Percentiles rank a stretch among this genome's conserved stretches.
These are phyloP conservation scores for Drosophila picticornis DNA, from an alignment of 2,888 invertebrate genomes.

Conservation along the genomic window DNA sequence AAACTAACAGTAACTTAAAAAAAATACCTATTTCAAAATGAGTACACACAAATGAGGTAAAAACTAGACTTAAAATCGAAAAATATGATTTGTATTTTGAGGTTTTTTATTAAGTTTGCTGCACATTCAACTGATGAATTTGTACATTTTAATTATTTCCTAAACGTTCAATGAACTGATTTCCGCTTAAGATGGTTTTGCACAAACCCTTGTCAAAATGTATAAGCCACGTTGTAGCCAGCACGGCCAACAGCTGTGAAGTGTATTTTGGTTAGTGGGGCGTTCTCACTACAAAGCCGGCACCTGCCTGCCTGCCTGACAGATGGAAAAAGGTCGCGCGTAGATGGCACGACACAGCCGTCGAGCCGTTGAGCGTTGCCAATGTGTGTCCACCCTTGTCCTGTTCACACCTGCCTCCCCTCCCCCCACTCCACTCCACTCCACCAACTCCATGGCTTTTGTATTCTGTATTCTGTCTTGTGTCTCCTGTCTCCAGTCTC, in stretches of 20 bases:
- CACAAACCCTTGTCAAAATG: background rate
- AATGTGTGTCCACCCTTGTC: conserved; percentile 21
- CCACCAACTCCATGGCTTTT: background rate
- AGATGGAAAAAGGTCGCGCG: conserved; percentile 63
- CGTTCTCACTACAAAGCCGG: conserved; percentile 32
- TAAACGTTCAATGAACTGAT: background rate
- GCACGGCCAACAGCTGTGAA: conserved; percentile 25
- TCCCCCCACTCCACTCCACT: background rate
- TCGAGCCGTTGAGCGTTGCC: conserved; percentile 5
- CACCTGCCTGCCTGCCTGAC: conserved; percentile 42
- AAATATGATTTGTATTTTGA: background rate
- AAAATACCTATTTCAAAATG: background rate
- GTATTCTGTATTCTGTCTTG: background rate
- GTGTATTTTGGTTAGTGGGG: conserved; percentile 36
- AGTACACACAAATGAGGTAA: too few species aligned
- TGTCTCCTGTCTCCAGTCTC: background rate
- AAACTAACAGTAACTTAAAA: too few species aligned
- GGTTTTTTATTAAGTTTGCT: background rate
- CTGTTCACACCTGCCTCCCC: conserved; percentile 5
- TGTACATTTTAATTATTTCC: background rate
- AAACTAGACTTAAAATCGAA: background rate
- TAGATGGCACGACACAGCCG: conserved; percentile 55
- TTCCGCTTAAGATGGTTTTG: too few species aligned
- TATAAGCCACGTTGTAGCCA: background rate
- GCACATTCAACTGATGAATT: background rate